A percentile compares a stretch with the other conserved stretches of the same genome.
Conservation (phyloP, 1,140 invertebrate species). For the Cryptotermes secundus region DNA sequence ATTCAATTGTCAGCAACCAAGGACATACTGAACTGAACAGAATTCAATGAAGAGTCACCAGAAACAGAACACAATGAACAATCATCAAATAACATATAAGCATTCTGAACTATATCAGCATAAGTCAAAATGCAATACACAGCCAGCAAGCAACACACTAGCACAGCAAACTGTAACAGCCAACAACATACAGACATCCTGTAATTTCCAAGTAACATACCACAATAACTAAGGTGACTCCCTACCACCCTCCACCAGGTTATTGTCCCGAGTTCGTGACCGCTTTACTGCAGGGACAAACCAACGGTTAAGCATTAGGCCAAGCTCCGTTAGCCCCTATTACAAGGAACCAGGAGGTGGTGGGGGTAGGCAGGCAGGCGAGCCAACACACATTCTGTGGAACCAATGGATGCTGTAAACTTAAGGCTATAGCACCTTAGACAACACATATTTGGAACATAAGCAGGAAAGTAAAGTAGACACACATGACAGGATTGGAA, state of each 20-base stretch:
- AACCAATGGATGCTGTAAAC: slow-evolving; percentile 12
- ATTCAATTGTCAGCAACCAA: no score
- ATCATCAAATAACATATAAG: no score
- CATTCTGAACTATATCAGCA: no score
- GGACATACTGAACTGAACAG: no score
- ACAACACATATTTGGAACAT: not conserved
- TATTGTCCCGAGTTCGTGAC: slow-evolving; percentile 59
- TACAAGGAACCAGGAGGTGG: slow-evolving; percentile 19
- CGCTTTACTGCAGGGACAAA: slow-evolving; percentile 52
- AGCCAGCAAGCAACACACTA: not conserved
- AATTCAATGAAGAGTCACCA: no score
- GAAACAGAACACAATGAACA: no score
- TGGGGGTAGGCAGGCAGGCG: slow-evolving; percentile 15
- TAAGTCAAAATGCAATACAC: not conserved
- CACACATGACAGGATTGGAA: not conserved
- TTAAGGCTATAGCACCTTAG: not conserved
- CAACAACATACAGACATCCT: slow-evolving; percentile 41
- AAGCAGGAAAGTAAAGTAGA: not conserved
- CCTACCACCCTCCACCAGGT: slow-evolving; percentile 48
- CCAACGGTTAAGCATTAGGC: slow-evolving; percentile 33
- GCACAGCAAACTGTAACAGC: not conserved
- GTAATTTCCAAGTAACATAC: slow-evolving; percentile 39
- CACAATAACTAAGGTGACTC: slow-evolving; percentile 43
- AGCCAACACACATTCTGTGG: slow-evolving; percentile 23
- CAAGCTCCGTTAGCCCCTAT: slow-evolving; percentile 15